A percentile compares a stretch with the other conserved stretches of the same genome.
Conservation (phyloP, 2,113 vertebrate genomes). For the Hemicordylus capensis region DNA sequence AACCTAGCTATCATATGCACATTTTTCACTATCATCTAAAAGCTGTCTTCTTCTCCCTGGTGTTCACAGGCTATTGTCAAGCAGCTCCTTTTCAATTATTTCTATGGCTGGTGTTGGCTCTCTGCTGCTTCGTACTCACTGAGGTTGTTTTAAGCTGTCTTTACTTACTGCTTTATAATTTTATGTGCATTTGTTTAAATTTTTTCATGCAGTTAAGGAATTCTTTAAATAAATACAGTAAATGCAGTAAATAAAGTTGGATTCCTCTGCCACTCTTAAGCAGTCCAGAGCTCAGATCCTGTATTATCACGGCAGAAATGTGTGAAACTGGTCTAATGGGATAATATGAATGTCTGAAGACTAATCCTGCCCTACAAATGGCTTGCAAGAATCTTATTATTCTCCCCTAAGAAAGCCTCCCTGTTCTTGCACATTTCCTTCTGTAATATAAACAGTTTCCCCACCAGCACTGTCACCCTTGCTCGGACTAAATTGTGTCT, state of each 20-base stretch:
- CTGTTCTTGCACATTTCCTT: not conserved
- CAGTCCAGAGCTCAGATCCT: not conserved
- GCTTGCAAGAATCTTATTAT: not conserved
- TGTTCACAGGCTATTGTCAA: not conserved
- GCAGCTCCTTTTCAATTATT: not conserved
- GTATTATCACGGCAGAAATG: not conserved
- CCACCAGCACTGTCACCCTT: not conserved
- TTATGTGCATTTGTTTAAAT: not conserved
- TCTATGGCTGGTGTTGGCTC: not conserved
- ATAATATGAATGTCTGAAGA: too few species aligned
- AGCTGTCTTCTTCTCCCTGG: not conserved
- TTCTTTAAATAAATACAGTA: not conserved
- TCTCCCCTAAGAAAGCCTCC: not conserved
- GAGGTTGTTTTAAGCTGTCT: not conserved
- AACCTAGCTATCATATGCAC: not conserved
- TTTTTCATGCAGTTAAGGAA: not conserved
- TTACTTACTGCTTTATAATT: not conserved
- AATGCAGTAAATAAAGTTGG: not conserved
- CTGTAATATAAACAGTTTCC: not conserved
- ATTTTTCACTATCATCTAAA: not conserved
- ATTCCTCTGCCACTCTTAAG: not conserved
- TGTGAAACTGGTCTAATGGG: not conserved
- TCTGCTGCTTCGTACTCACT: not conserved
- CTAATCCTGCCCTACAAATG: not conserved
- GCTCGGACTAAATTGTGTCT: not conserved